Base-by-base conservation (phyloP, 2,888 invertebrate species). In the Congeria kusceri region DNA sequence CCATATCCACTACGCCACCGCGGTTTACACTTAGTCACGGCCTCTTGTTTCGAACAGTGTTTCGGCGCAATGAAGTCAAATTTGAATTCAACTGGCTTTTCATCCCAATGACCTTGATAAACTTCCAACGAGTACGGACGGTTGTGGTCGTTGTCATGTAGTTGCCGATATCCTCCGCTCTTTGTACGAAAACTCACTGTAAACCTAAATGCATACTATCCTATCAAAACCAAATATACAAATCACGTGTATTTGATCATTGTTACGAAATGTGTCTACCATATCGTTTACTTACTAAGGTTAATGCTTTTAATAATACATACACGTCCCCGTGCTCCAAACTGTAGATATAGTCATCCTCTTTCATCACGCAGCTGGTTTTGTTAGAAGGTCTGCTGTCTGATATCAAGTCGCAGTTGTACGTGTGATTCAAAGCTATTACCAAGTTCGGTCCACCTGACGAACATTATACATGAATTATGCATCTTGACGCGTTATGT, bases 1-100 rank as follows among this genome's bases (percentile, higher is more conserved):
- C n/a, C n/a, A n/a, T n/a, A n/a, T n/a, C n/a, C n/a, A n/a, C n/a
- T n/a, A n/a, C n/a, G n/a, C n/a, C n/a, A n/a, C n/a, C n/a, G n/a
- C n/a, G n/a, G n/a, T n/a, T n/a, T n/a, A n/a, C 76, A 76, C 1
- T 47, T 47, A 5, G 11, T 25, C 49, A 27, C 65, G 3, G 70
- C 2, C 25, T 56, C 32, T 20, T 29, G 23, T 18, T 66, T 70
- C 11, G 66, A 65, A 27, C 78, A 73, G n/a, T 73, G 73, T 18
- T 20, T 29, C 7, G 78, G 78, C 4, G 73, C 69, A 27, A 69
- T 69, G 39, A 76, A 77, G 53, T 84, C 84, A 53, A 84, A 76
- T 18, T 25, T 59, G 29, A 80, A 74, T 28, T 65, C 63, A 3
- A 80, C n/a, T 9, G 27, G 49, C 23, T 67, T 64, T 13, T 59